Base-by-base conservation (phyloP, 2,797 vertebrate species). In the Podargus strigoides region DNA sequence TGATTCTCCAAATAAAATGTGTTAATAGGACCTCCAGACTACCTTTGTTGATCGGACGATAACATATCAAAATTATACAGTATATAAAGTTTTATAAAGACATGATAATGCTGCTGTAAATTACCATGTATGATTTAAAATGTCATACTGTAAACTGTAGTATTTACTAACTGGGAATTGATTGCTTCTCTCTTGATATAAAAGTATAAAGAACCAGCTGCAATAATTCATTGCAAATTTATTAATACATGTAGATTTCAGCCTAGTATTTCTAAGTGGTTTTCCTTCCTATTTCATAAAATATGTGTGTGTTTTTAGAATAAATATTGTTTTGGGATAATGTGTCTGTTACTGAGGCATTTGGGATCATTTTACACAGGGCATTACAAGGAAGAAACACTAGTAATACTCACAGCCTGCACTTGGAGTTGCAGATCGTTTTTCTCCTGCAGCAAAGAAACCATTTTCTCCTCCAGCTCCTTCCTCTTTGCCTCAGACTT, bases 401-500 rank as follows among this genome's bases (percentile, higher is more conserved):
- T 16, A 77, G 6, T 13, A 87, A 70, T 60, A 93, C 98, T 97
- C 93, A 98, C 98, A 6, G 98, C 87, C 53, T 98, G 98, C 16
- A 98, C 97, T 95, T 98, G 98, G 69, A 98, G 97, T 46, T 97
- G 96, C 26, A 98, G 74, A 2, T 98, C 98, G 3, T 98, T 98
- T 95, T 98, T 98, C 67, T 98, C 98, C 70, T 98, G 97, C 53
- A 98, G 30, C 1, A 98, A 6, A 2, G 69, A 3, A 8, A 98
- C 97, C 98, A 98, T 98, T 91, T 98, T 98, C 81, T 98, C 98
- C 41, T 98, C 98, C 4, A 98, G 67, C 12, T 98, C 98, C 78
- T 98, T 98, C 27, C 96, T 63, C 56, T 98, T 98, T 44, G 98
- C 96, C 27, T 98, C 98, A 28, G 98, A 92, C 15, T 98, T 98